These are phyloP conservation scores for Marmota flaviventris DNA, from an alignment of 2,113 vertebrate species.

Conservation along the genomic window DNA sequence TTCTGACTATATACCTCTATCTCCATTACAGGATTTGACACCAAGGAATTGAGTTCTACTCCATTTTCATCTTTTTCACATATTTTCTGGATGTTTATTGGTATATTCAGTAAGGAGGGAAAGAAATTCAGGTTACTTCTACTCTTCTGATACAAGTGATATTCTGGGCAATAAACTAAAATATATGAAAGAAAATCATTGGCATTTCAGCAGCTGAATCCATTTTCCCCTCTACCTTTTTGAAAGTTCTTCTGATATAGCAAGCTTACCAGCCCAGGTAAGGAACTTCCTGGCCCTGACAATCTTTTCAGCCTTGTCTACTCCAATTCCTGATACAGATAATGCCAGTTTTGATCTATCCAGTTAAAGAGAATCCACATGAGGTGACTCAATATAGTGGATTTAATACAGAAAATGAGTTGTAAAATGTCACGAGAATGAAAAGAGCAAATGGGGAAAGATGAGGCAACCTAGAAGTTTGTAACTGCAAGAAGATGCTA, in stretches of 20 bases:
- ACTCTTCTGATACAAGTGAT: background rate
- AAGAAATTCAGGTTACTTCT: background rate
- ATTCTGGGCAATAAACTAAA: background rate
- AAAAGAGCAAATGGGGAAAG: background rate
- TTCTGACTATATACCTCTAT: background rate
- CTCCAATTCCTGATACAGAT: background rate
- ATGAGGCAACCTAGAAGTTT: background rate
- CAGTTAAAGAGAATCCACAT: background rate
- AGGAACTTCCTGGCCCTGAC: background rate
- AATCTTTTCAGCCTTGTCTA: background rate
- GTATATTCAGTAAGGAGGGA: background rate
- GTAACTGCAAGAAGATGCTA: background rate
- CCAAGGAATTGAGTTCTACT: background rate
- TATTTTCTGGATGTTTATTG: background rate
- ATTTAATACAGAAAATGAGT: background rate
- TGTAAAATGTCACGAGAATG: background rate
- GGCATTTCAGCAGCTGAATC: background rate
- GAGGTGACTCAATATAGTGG: background rate
- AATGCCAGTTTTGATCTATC: background rate
- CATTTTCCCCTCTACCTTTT: background rate
- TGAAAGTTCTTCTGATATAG: background rate
- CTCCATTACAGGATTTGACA: background rate
- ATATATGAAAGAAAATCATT: background rate
- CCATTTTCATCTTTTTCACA: background rate
- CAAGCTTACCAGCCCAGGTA: background rate